Conservation (phyloP, 2,797 vertebrate genomes). For the Sciurus vulgaris region DNA sequence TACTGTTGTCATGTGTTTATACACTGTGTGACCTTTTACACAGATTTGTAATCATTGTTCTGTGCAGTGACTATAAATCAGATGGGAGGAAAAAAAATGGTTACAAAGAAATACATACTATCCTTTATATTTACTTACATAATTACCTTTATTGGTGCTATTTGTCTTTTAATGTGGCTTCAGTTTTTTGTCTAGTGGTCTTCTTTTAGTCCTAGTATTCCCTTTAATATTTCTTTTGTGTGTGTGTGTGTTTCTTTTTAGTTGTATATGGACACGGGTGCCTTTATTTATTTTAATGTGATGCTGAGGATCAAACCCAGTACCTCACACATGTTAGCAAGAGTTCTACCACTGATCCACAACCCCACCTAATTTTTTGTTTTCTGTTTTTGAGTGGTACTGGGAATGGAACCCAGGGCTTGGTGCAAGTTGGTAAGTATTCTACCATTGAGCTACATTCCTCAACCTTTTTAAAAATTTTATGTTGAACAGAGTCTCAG, state of each 20-base stretch:
- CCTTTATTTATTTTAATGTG: too few species aligned
- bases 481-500: not conserved
- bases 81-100: not conserved
- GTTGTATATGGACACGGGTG: too few species aligned
- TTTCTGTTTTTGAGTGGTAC: not conserved
- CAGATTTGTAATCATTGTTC: not conserved
- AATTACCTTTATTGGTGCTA: slow-evolving; percentile 15
- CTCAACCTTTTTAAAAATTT: not conserved
- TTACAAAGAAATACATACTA: not conserved
- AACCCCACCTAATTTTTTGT: too few species aligned
- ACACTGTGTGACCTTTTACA: not conserved
- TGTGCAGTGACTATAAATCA: not conserved
- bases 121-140: not conserved
- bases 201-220: not conserved
- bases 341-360: too few species aligned
- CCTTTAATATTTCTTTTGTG: not conserved
- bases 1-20: not conserved
- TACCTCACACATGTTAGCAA: too few species aligned
- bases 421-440: not conserved
- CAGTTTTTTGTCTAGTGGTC: not conserved
- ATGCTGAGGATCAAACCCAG: too few species aligned
- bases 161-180: slow-evolving; percentile 27
- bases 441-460: not conserved
- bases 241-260: too few species aligned
- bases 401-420: not conserved